Conservation (phyloP, 1,140 invertebrate species). For the Coenobita brevimanus region DNA sequence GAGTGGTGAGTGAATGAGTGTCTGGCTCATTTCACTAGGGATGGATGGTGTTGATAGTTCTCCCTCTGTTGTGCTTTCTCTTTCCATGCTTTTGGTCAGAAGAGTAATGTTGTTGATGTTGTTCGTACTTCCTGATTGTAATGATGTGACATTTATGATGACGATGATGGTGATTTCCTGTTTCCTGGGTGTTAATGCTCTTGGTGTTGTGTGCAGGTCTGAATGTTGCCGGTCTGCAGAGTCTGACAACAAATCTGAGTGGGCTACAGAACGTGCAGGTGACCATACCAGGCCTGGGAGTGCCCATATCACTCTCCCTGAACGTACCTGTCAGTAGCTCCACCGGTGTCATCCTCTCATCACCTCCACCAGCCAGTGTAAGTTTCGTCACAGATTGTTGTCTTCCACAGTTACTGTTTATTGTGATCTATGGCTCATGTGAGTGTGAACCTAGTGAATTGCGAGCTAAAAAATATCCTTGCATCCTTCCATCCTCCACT, state of each 20-base stretch:
- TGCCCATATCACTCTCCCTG: slow-evolving; percentile 85
- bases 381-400: background rate
- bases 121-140: too few relatives aligned
- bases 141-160: too few relatives aligned
- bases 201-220: slow-evolving; percentile 81
- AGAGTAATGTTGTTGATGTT: too few relatives aligned
- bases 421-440: background rate
- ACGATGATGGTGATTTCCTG: background rate
- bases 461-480: too few relatives aligned
- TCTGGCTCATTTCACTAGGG: too few relatives aligned
- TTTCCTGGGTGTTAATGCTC: slow-evolving; percentile 70
- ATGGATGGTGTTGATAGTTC: too few relatives aligned
- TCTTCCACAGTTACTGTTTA: background rate
- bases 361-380: slow-evolving; percentile 55
- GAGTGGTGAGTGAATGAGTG: too few relatives aligned
- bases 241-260: slow-evolving; percentile 79
- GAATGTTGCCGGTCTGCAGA: slow-evolving; percentile 84
- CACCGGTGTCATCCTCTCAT: slow-evolving; percentile 48
- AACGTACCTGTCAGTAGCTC: slow-evolving; percentile 76
- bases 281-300: slow-evolving; percentile 84
- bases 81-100: too few relatives aligned
- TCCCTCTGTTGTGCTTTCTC: too few relatives aligned
- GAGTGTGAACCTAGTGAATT: too few relatives aligned
- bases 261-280: slow-evolving; percentile 87
- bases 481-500: too few relatives aligned